Evolutionary conservation across 2,888 invertebrate species (phyloP), one percentile per base, ranked within the genome.

Genomic region (Tenthredo mesomela): DNA sequence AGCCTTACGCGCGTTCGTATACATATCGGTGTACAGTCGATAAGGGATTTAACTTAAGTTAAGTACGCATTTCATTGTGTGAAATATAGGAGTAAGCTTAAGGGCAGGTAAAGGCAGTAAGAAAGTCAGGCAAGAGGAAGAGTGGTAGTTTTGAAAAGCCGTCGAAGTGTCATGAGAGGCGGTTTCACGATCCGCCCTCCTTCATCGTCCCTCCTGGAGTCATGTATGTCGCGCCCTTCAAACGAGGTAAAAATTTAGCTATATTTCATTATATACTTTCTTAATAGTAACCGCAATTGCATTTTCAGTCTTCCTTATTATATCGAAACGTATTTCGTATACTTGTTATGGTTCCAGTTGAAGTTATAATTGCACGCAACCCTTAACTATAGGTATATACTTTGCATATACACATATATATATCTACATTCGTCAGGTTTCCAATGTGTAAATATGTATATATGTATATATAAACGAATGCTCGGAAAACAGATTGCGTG

Each of bases 211-310:
- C 90, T 91, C 89, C 89, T 90, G 91, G 92, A 93, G 93, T 92
- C 93, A 93, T 93, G 93, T 92, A 93, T 93, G 93, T 93, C 92
- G 93, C 92, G 91, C 92, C 93, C 91, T 91, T 92, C 91, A 92
- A 93, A 92, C 93, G 93, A 93, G 93, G 93, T 93, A 91, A 92
- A 92, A 88, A 86, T 54, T 43, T 7, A 67, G n/a, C 40, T 40
- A 9, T 2, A 18, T 43, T 73, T 29, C n/a, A 29, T 2, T 29
- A 29, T n/a, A n/a, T n/a, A n/a, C n/a, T n/a, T n/a, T n/a, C n/a
- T n/a, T n/a, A n/a, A n/a, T n/a, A n/a, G n/a, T n/a, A n/a, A n/a
- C n/a, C n/a, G n/a, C n/a, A n/a, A n/a, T n/a, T n/a, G 29, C 29
- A 33, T 67, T 29, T 12, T 15, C 21, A 61, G 12, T 25, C 1